Conservation (phyloP, 1,140 invertebrate species). For the Dryas iulia region DNA sequence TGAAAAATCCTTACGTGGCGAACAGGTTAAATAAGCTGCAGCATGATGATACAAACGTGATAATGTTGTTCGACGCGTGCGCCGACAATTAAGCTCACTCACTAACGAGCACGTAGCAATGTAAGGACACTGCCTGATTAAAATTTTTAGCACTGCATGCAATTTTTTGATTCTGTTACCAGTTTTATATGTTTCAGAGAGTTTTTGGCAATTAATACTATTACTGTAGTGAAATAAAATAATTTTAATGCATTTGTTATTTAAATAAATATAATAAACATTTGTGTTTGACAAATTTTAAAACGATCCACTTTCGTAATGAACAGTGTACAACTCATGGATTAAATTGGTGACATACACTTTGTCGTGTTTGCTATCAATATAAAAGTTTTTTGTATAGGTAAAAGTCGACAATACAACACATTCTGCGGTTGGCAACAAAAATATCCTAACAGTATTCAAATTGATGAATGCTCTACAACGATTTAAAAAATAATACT, state of each 20-base stretch:
- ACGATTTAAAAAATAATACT: background rate
- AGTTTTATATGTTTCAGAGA: background rate
- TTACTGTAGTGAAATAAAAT: background rate
- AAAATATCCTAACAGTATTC: background rate
- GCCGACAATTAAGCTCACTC: constrained; percentile 26
- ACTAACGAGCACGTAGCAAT: constrained; percentile 30
- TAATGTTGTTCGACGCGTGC: constrained; percentile 24
- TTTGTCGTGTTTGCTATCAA: background rate
- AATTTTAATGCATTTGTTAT: no score
- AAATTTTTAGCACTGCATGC: background rate
- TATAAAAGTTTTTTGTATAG: background rate
- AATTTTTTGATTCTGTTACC: background rate
- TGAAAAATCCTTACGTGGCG: constrained; percentile 19
- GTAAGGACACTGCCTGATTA: background rate
- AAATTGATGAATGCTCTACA: background rate
- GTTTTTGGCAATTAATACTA: background rate
- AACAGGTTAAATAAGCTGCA: constrained; percentile 18
- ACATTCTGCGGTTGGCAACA: background rate
- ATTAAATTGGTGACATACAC: constrained; percentile 2
- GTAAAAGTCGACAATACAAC: constrained; percentile 4
- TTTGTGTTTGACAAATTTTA: background rate
- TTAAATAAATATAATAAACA: background rate
- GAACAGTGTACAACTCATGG: background rate
- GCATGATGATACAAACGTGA: constrained; percentile 12
- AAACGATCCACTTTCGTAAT: background rate